Evolutionary conservation across 2,888 invertebrate species (phyloP).

Genomic region (Apotomis capreana): DNA sequence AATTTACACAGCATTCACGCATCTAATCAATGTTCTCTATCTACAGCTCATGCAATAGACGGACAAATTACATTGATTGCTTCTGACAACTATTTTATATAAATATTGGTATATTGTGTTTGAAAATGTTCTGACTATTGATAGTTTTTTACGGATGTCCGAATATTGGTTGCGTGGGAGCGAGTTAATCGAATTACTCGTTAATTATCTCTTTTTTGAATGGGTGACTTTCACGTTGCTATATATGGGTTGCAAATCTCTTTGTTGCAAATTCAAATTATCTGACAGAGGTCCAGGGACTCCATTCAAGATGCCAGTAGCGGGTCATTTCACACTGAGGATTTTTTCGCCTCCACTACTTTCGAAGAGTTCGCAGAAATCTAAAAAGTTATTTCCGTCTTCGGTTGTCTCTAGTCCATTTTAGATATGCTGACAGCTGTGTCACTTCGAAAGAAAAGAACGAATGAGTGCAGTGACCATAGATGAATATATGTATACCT

Average conservation of each 20-base stretch:
- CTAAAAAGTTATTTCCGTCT: too few species aligned
- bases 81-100: conserved; percentile 43
- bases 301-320: not conserved
- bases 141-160: conserved; percentile 13
- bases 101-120: conserved; percentile 30
- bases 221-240: not conserved
- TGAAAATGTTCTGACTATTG: conserved; percentile 7
- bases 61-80: conserved; percentile 47
- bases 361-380: too few species aligned
- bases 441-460: too few species aligned
- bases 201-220: conserved; percentile 1
- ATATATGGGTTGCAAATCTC: conserved; percentile 11
- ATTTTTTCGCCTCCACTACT: too few species aligned
- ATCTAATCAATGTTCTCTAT: conserved; percentile 3
- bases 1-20: not conserved
- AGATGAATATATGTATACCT: too few species aligned
- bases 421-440: too few species aligned
- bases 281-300: not conserved
- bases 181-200: conserved; percentile 8
- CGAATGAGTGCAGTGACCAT: too few species aligned
- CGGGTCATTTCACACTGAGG: not conserved
- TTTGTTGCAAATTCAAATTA: conserved; percentile 16
- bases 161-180: conserved; percentile 21
- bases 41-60: conserved; percentile 17
- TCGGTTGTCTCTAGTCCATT: too few species aligned